Percentiles rank a stretch among this genome's conserved stretches.
phyloP scores from a whole-genome alignment of 2,888 invertebrate genomes.

The Leptinotarsa peninsularis region DNA sequence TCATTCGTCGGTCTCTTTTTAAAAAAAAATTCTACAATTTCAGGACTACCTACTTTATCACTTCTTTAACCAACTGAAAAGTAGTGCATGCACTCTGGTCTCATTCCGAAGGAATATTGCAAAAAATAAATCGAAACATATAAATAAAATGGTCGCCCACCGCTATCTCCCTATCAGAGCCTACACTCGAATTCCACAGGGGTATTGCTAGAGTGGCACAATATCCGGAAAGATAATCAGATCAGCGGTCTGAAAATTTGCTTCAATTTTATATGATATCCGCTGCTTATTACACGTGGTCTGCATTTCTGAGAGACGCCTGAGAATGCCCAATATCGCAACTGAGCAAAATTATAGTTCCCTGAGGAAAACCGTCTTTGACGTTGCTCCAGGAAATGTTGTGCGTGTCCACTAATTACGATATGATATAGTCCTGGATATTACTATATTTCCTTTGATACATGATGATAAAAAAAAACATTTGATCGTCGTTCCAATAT shows the following conservation, averaged over 20 bases:
- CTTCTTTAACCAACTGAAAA: too few relatives aligned
- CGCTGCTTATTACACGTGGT: conserved; percentile 60
- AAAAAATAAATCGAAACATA: too few relatives aligned
- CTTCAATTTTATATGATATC: conserved; percentile 66
- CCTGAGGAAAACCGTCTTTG: not conserved
- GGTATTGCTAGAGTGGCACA: conserved; percentile 53
- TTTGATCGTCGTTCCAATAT: too few relatives aligned
- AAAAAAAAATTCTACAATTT: too few relatives aligned
- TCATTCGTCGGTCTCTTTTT: not conserved
- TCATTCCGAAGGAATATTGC: too few relatives aligned
- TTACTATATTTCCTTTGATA: too few relatives aligned
- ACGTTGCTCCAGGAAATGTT: not conserved
- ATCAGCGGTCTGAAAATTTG: conserved; percentile 63
- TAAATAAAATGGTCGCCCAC: not conserved
- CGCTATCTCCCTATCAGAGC: not conserved
- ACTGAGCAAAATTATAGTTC: conserved; percentile 17
- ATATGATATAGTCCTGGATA: not conserved
- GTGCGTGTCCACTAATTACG: not conserved
- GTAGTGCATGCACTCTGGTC: too few relatives aligned
- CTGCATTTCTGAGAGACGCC: conserved; percentile 55
- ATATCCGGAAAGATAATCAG: conserved; percentile 62
- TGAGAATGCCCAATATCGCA: conserved; percentile 35
- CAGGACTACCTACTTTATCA: too few relatives aligned
- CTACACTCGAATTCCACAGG: not conserved
- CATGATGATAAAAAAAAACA: too few relatives aligned